These are phyloP conservation scores for Sphaerolaimus hirsutus DNA, from an alignment of 2,888 invertebrate genomes.

Conservation along the genomic window DNA sequence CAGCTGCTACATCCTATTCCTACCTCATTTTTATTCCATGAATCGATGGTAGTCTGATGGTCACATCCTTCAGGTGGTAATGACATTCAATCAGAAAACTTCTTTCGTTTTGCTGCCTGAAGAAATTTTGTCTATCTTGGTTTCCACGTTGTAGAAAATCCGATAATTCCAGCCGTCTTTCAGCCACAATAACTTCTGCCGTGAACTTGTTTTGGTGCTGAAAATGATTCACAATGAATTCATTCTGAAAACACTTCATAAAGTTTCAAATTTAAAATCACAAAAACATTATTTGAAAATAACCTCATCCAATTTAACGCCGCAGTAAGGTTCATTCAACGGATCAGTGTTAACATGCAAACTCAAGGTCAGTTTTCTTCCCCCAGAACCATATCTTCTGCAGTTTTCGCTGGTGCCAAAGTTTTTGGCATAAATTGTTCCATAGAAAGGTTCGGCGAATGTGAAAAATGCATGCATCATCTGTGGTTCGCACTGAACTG, in stretches of 20 bases:
- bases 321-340: not conserved
- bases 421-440: constrained; percentile 1
- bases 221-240: not conserved
- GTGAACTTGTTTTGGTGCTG: constrained; percentile 1
- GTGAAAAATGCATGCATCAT: constrained; percentile 3
- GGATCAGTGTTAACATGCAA: not conserved
- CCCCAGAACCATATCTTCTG: not conserved
- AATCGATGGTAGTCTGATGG: not conserved
- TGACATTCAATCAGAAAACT: not conserved
- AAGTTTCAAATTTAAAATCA: not conserved
- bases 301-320: constrained; percentile 1
- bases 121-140: too few relatives aligned
- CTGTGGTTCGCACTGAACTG: constrained; percentile 1
- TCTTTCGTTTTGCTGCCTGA: too few relatives aligned
- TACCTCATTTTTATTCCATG: not conserved
- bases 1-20: too few relatives aligned
- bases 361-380: not conserved
- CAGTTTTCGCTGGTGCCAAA: not conserved
- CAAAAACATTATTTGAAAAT: not conserved
- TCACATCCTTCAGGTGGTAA: constrained; percentile 2
- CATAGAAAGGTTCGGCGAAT: not conserved
- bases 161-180: not conserved
- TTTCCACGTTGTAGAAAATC: too few relatives aligned
- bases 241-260: not conserved
- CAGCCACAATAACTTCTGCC: not conserved